A percentile compares a stretch with the other conserved stretches of the same genome.
Conservation (phyloP, 2,888 invertebrate genomes). For the Atherix ibis region DNA sequence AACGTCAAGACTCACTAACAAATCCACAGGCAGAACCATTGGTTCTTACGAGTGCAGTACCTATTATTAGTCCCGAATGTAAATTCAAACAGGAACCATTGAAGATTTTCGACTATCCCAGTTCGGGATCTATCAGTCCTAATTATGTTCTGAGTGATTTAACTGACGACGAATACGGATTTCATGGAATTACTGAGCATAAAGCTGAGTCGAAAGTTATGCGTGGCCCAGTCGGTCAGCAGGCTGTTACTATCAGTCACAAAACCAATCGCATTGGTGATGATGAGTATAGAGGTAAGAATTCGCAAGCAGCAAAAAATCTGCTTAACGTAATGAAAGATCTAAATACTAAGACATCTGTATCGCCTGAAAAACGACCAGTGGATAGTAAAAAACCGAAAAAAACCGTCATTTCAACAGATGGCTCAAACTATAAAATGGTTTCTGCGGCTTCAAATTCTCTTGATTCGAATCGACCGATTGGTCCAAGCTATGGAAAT, state of each 20-base stretch:
- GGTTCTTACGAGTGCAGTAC: constrained; percentile 24
- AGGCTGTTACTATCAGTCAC: constrained; percentile 43
- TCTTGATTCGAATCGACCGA: too few species aligned
- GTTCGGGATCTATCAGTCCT: constrained; percentile 6
- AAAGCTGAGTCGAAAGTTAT: constrained; percentile 56
- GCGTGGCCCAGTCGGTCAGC: constrained; percentile 56
- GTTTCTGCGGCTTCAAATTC: too few species aligned
- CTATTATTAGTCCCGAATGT: constrained; percentile 18
- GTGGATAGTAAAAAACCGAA: too few species aligned
- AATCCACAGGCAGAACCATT: constrained; percentile 28
- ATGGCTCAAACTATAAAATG: too few species aligned
- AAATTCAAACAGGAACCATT: constrained; percentile 12
- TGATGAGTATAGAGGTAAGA: constrained; percentile 32
- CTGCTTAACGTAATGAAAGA: constrained; percentile 42
- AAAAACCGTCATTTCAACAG: too few species aligned
- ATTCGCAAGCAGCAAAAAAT: constrained; percentile 37
- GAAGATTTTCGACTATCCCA: constrained; percentile 14
- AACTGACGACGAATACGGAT: constrained; percentile 24
- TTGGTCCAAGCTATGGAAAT: too few species aligned
- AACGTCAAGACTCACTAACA: constrained; percentile 21
- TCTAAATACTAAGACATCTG: constrained; percentile 18
- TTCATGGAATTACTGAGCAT: constrained; percentile 40
- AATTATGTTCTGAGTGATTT: constrained; percentile 15
- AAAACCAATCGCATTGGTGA: constrained; percentile 25
- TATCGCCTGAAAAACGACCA: too few species aligned